Conservation (phyloP, 2,888 invertebrate genomes). For the Tipula lateralis region DNA sequence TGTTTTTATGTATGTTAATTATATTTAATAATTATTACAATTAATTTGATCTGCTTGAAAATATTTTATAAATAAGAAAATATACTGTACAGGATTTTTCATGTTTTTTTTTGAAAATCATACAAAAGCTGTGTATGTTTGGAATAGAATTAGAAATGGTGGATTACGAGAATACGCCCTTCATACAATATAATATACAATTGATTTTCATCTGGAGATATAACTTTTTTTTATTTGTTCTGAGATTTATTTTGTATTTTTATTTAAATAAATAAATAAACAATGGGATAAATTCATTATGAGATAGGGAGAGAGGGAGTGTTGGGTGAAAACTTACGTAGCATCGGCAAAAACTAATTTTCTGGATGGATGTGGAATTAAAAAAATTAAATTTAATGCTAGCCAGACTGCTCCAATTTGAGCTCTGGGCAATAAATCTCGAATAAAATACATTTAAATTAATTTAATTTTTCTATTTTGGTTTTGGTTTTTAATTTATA, state of each 20-base stretch:
- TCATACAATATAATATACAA: slow-evolving; percentile 27
- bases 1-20: background rate
- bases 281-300: background rate
- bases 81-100: background rate
- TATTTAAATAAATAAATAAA: slow-evolving; percentile 27
- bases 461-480: slow-evolving; percentile 25
- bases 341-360: slow-evolving; percentile 47
- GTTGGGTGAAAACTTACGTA: slow-evolving; percentile 45
- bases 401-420: slow-evolving; percentile 48
- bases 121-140: background rate
- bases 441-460: slow-evolving; percentile 34
- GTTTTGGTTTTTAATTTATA: slow-evolving; percentile 3
- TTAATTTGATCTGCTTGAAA: background rate
- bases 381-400: slow-evolving; percentile 48
- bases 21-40: background rate
- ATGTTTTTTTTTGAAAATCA: background rate
- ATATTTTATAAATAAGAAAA: background rate
- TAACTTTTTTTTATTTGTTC: background rate
- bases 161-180: slow-evolving; percentile 30
- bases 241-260: background rate
- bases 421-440: slow-evolving; percentile 42
- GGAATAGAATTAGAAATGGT: slow-evolving; percentile 27
- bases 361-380: slow-evolving; percentile 47
- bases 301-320: background rate
- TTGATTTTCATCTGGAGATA: slow-evolving; percentile 27